Evolutionary conservation across 92 coral and sea anemone genomes (phyloP).

Genomic region (Parazoanthus darwini): DNA sequence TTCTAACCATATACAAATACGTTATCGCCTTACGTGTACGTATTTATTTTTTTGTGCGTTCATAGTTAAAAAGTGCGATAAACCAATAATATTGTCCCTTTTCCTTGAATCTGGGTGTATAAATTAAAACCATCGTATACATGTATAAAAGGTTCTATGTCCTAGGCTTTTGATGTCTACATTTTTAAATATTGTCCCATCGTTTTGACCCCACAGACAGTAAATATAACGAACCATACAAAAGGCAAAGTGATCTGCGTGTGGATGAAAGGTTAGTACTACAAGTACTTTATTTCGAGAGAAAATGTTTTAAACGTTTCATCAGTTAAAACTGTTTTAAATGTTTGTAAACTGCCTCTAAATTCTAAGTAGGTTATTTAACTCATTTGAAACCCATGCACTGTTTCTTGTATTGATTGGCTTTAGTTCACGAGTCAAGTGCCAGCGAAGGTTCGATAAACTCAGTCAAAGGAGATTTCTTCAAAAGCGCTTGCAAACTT

Average conservation of each 20-base stretch:
- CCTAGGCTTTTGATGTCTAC: not conserved
- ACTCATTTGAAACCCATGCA: too few species aligned
- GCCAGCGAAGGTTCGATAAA: too few species aligned
- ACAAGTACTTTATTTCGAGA: not conserved
- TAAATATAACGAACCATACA: conserved; percentile 95
- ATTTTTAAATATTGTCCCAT: not conserved
- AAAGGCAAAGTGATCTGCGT: conserved; percentile 89
- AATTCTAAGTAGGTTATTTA: too few species aligned
- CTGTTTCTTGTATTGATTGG: too few species aligned
- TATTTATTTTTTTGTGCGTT: not conserved
- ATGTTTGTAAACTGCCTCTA: not conserved
- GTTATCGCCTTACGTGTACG: not conserved
- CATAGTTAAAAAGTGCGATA: not conserved
- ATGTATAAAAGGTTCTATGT: not conserved
- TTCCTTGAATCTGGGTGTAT: not conserved
- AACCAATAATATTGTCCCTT: not conserved
- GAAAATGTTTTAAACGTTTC: not conserved
- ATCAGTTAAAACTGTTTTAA: not conserved
- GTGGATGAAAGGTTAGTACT: conserved; percentile 85
- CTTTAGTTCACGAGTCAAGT: too few species aligned
- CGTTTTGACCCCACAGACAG: conserved; percentile 59
- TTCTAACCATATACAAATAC: not conserved
- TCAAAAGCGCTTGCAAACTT: too few species aligned
- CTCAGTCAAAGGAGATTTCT: too few species aligned
- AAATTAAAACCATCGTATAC: not conserved